phyloP scores from a whole-genome alignment of 2,113 vertebrate species.

The Serilophus lunatus region DNA sequence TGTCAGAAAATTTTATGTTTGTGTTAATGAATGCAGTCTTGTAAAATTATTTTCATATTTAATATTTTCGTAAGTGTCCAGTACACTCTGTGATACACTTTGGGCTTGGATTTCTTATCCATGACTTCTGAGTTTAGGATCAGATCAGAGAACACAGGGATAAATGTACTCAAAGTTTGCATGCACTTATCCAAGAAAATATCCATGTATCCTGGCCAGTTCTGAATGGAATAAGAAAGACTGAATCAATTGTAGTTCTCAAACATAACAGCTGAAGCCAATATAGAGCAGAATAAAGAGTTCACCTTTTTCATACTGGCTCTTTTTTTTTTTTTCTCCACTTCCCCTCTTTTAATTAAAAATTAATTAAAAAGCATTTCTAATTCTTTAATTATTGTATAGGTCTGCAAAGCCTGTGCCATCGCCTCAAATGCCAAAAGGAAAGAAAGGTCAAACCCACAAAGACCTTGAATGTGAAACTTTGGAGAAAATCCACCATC shows the following conservation, averaged over 20 bases:
- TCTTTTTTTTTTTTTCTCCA: neutral
- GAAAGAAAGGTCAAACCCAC: neutral
- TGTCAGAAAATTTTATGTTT: neutral
- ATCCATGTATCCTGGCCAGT: neutral
- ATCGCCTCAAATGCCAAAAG: neutral
- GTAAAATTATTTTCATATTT: neutral
- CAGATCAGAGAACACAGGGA: neutral
- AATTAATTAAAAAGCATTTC: conserved; percentile 31
- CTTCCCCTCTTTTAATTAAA: neutral
- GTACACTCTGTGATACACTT: neutral
- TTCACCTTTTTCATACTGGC: neutral
- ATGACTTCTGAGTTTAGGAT: neutral
- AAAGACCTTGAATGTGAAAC: neutral
- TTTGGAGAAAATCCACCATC: neutral
- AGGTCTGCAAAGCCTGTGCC: neutral
- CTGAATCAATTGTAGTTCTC: neutral
- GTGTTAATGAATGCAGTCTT: neutral
- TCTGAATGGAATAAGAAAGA: neutral
- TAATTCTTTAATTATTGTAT: neutral
- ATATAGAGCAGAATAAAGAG: neutral
- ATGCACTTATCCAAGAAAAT: neutral
- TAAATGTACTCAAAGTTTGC: neutral
- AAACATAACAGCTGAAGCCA: neutral
- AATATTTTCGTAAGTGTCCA: neutral
- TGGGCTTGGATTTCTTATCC: neutral